Evolutionary conservation across 1,140 invertebrate species (phyloP), one percentile per base, ranked within the genome.

Genomic region (Euschistus heros): DNA sequence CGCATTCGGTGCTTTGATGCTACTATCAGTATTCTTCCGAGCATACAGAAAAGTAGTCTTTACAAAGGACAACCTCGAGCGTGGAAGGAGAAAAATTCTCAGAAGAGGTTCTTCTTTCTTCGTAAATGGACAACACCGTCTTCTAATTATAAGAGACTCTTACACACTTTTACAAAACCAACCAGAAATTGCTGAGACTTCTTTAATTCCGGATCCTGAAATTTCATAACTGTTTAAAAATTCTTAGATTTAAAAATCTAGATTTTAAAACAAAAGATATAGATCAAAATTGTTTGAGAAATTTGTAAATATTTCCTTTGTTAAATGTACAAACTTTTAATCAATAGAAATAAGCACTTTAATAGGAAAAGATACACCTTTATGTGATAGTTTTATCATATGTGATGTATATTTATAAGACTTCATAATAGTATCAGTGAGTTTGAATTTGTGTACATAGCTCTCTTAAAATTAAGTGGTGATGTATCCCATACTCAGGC

Each of bases 1-100:
- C 70, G 73, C 85, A 67, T 74, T 84, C 68, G 88, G 89, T 3
- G 74, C 83, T 7, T 75, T 80, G 59, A 78, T 83, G 14, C 76
- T 91, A 8, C 75, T 83, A 0, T 78, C 79, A 0, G 79, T 86
- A 10, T 83, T 89, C 67, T 78, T 89, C 7, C 82, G 83, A 71
- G 81, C 83, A 0, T 89, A 91, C 73, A 87, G 87, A 70, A 86
- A 82, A 66, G 80, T 88, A 2, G 81, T 89, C 0, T 84, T 90
- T 64, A 83, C 84, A 0, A 80, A 83, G 68, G 82, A 84, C 65
- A 85, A 87, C 7, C 82, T 91, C 18, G 86, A 90, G 73, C 78
- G 88, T 37, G 86, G 88, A 0, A 82, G 84, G 69, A 67, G 61
- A 7, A 37, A 37, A 10, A 86, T 84, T 0, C 75, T 89, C 20